Base-by-base conservation (phyloP, 2,797 vertebrate species). In the Rhinoraja longicauda region DNA sequence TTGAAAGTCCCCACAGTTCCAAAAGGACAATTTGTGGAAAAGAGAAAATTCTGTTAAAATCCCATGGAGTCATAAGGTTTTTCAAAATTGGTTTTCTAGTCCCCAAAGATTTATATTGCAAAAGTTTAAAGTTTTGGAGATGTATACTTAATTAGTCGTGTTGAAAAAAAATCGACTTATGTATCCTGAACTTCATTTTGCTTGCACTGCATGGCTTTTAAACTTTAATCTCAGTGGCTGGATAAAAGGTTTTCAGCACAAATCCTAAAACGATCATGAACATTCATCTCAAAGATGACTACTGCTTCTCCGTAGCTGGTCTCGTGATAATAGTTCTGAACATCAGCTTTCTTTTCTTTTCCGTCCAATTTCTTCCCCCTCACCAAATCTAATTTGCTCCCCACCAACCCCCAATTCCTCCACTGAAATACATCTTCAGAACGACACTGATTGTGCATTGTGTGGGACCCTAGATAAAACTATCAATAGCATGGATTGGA, bases 21-120 rank as follows among this genome's bases (percentile, higher is more conserved):
- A 88, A 67, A 88, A 88, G n/a, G 59, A 88, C n/a, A 88, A 88
- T 32, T 88, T 88, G 84, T 88, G 84, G 36, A 67, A 88, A 86
- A 67, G n/a, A 64, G 59, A 62, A 67, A 88, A 36, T 67, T 88
- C 62, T 88, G 36, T 67, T n/a, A 67, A 88, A 88, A 32, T n/a
- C 62, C 84, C 21, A 36, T 10, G 59, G 84, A 36, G 62, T 88
- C n/a, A 7, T 88, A 67, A 88, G 59, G 17, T n/a, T 19, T 64
- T 88, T 67, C 62, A 88, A 67, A 64, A 64, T 67, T 59, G 21
- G 6, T 19, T 88, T 88, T 62, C 67, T 88, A 13, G 21, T 88
- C 59, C 64, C 84, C 10, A 88, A 88, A 88, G n/a, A 32, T 19
- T 32, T 88, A 21, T 3, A n/a, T 88, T 88, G 59, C 84, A 67